Evolutionary conservation across 2,888 invertebrate species (phyloP).

Genomic region (Diabrotica balteata): DNA sequence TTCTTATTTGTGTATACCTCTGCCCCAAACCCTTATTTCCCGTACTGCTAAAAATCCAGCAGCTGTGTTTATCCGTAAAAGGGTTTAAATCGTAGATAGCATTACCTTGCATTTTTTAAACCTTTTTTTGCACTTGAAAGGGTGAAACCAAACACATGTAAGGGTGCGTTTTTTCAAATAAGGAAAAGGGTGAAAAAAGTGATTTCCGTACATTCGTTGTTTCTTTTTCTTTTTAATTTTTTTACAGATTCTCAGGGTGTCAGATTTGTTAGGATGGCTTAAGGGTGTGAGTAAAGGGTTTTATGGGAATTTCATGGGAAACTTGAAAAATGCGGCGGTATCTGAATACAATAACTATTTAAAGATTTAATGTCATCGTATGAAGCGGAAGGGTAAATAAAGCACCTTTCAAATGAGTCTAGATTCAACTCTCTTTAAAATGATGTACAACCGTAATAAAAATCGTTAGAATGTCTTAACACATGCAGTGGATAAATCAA

Average conservation of each 20-base stretch:
- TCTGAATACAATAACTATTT: too few relatives aligned
- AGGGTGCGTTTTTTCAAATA: conserved; percentile 43
- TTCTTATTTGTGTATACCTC: conserved; percentile 29
- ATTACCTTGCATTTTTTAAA: conserved; percentile 47
- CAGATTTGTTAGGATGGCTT: conserved; percentile 30
- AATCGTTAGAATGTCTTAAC: too few relatives aligned
- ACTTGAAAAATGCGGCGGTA: not conserved
- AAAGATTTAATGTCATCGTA: too few relatives aligned
- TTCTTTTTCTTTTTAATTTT: conserved; percentile 31
- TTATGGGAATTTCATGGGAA: conserved; percentile 30
- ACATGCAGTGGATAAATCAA: too few relatives aligned
- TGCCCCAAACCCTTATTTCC: conserved; percentile 31
- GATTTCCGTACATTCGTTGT: conserved; percentile 34
- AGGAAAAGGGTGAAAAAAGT: conserved; percentile 45
- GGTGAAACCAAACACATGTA: conserved; percentile 47
- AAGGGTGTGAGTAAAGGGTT: conserved; percentile 29
- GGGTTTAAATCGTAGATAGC: conserved; percentile 48
- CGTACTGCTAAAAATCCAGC: conserved; percentile 40
- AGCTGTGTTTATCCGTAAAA: conserved; percentile 51
- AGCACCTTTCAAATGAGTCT: too few relatives aligned
- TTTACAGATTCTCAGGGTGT: conserved; percentile 38
- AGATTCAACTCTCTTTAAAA: too few relatives aligned
- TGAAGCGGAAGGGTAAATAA: too few relatives aligned
- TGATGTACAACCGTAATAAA: too few relatives aligned
- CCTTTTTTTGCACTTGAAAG: conserved; percentile 44